phyloP scores from a whole-genome alignment of 2,888 invertebrate species.

The Drosophila anomelani region DNA sequence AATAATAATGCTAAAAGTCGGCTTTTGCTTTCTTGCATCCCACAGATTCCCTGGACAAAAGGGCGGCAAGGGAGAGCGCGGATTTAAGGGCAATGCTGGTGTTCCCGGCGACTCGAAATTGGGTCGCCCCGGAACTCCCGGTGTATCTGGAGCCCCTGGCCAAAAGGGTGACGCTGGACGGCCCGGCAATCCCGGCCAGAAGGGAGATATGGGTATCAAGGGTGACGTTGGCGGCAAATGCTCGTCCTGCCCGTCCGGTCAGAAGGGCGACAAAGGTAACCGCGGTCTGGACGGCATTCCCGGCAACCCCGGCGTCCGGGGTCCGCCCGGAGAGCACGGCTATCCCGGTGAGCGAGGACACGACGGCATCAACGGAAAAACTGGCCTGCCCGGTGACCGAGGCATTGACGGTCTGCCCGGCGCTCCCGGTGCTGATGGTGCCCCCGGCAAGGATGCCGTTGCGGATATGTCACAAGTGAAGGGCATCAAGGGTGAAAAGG shows the following conservation, averaged over 20 bases:
- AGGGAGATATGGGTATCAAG: conserved; percentile 89
- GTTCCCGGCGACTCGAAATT: conserved; percentile 91
- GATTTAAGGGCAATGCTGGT: conserved; percentile 90
- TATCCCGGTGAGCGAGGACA: conserved; percentile 89
- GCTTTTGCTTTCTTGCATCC: too few species aligned
- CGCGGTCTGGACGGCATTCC: conserved; percentile 89
- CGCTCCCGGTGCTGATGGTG: conserved; percentile 88
- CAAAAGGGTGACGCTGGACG: conserved; percentile 89
- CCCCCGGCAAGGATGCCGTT: conserved; percentile 87
- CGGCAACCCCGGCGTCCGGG: conserved; percentile 90
- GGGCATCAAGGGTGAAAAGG: conserved; percentile 88
- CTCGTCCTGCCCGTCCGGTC: conserved; percentile 90
- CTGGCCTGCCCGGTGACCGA: conserved; percentile 80
- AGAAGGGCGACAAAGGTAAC: conserved; percentile 91
- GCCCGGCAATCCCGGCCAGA: conserved; percentile 88
- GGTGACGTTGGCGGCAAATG: conserved; percentile 93
- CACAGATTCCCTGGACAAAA: conserved; percentile 86
- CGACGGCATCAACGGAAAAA: conserved; percentile 88
- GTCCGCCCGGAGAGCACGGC: conserved; percentile 90
- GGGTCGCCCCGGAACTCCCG: conserved; percentile 91
- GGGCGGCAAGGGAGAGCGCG: conserved; percentile 92
- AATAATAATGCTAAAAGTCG: too few species aligned
- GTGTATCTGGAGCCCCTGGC: conserved; percentile 88
- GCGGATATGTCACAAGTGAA: conserved; percentile 86
- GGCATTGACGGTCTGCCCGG: conserved; percentile 86